Evolutionary conservation across 1,140 invertebrate species (phyloP), one percentile per base, ranked within the genome.

Genomic region (Forficula auricularia): DNA sequence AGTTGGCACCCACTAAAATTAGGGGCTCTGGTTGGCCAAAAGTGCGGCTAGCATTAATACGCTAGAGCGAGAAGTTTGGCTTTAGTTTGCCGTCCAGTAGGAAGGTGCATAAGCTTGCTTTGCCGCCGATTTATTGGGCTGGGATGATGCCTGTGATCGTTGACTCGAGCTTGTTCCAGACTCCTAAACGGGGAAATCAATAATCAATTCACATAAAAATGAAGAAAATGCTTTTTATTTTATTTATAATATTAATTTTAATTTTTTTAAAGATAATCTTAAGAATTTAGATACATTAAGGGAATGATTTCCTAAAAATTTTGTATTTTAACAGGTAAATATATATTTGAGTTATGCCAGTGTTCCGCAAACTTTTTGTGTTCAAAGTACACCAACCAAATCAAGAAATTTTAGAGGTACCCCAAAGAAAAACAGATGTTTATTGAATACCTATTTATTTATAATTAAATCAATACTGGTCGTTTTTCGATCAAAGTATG

Each of bases 161-260:
- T 77, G 75, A 18, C 73, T 75, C 43, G 68, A 68, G 54, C 66
- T 75, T 52, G 68, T 75, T 14, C 63, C 63, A 33, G 74, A 72
- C 52, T 80, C 77, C 66, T 78, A 66, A 3, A 58, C 58, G 47
- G 40, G 46, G 19, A 35, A 32, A n/a, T n/a, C n/a, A n/a, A n/a
- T n/a, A n/a, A n/a, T n/a, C n/a, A n/a, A n/a, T n/a, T n/a, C n/a
- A n/a, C n/a, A n/a, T n/a, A n/a, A n/a, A n/a, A n/a, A n/a, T n/a
- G n/a, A 38, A 41, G 18, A 46, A 33, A 46, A 16, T 42, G n/a
- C 14, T 19, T 46, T 46, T 40, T 42, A 9, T 1, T 15, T 31
- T 42, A 34, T 30, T 30, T 18, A 34, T 19, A 37, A 38, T 12
- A 18, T 36, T 34, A 35, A 43, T 18, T 43, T n/a, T n/a, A 32